Percentiles rank a stretch among this genome's conserved stretches.
These are phyloP conservation scores for Lucinisca nassula DNA, from an alignment of 2,888 invertebrate species.

Conservation along the genomic window DNA sequence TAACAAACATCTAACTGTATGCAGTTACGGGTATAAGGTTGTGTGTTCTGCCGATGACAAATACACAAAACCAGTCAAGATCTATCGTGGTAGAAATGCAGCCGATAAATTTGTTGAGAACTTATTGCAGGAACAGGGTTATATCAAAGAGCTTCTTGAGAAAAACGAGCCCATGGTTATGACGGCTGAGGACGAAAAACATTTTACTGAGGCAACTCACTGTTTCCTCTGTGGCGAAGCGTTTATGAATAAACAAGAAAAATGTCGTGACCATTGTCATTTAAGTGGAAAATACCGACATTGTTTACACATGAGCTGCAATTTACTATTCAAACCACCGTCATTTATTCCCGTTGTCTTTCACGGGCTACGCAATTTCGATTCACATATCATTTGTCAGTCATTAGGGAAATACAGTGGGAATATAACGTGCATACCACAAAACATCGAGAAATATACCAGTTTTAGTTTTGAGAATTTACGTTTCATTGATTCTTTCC, in stretches of 20 bases:
- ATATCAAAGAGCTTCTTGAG: neutral
- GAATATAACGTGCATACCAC: neutral
- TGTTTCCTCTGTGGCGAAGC: neutral
- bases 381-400: neutral
- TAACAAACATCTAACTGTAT: neutral
- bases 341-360: neutral
- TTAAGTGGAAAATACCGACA: neutral
- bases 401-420: neutral
- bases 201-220: neutral
- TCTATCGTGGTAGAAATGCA: neutral
- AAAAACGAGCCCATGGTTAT: neutral
- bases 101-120: neutral
- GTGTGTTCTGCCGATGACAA: neutral
- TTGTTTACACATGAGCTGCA: neutral
- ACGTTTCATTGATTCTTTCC: neutral
- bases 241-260: neutral
- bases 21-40: neutral
- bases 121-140: neutral
- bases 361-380: neutral
- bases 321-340: neutral
- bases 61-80: neutral
- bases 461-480: neutral
- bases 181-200: neutral
- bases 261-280: neutral
- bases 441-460: neutral